Base-by-base conservation (phyloP, 2,888 invertebrate genomes). In the Myopa tessellatipennis region DNA sequence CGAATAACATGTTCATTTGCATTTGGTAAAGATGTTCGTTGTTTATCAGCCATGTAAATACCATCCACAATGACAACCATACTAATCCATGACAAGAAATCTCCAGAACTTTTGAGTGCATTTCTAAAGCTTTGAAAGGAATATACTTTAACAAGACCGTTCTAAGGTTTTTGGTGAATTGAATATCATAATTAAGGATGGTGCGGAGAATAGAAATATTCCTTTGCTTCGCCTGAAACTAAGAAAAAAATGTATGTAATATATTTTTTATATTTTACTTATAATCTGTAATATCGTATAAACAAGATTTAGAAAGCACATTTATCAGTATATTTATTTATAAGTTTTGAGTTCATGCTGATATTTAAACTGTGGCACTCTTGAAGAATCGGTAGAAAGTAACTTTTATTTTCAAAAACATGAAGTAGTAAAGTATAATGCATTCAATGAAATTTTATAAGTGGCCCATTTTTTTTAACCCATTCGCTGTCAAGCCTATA, bases 61-160 rank as follows among this genome's bases (percentile, higher is more conserved):
- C 93, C 38, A 96, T 88, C 92, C 95, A 94, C 38, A 92, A 91
- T 7, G 92, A 92, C 72, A 98, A 88, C 97, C 97, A 98, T 5
- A 94, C 92, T 71, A 97, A 91, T 10, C 97, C 97, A 90, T 98
- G 96, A 85, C 97, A 97, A 7, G 96, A 95, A 82, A 95, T 91
- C 94, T 89, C 89, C 4, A 89, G 82, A 60, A 87, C 85, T 79
- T 83, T 86, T 72, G 89, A 86, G 65, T 89, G 85, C 0, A 82
- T 82, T 75, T 83, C 84, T 6, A 89, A 79, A 0, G 87, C 86
- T 61, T 85, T 85, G 16, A 89, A 84, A 2, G 85, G 83, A 1
- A 86, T 76, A 78, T 85, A 86, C 74, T 86, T 85, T 8, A 88
- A 78, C 8, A 88, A 78, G 40, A 83, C 83, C 0, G 82, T 77